Conservation (phyloP, 2,888 invertebrate genomes). For the Spisula solida region DNA sequence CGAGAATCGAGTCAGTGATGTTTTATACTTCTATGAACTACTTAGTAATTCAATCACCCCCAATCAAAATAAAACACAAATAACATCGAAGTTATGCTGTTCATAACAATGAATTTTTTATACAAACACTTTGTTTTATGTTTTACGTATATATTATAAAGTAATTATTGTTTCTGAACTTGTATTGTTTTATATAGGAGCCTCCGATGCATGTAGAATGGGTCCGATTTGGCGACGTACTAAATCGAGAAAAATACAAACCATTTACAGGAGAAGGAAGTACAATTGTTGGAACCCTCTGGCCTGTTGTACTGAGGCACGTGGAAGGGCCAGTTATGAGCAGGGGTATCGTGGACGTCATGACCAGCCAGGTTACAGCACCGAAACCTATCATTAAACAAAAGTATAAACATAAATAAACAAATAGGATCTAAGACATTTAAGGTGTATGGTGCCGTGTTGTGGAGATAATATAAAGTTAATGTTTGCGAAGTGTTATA, state of each 20-base stretch:
- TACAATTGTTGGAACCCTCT: slow-evolving; percentile 63
- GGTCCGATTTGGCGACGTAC: slow-evolving; percentile 61
- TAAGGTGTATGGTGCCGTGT: neutral
- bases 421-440: neutral
- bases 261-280: slow-evolving; percentile 54
- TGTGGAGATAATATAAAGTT: neutral
- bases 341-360: slow-evolving; percentile 64
- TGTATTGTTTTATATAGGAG: slow-evolving; percentile 36
- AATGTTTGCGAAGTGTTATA: neutral
- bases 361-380: slow-evolving; percentile 46
- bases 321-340: slow-evolving; percentile 65
- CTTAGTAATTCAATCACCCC: too few relatives aligned
- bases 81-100: too few relatives aligned
- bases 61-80: too few relatives aligned
- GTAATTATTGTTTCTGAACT: too few relatives aligned
- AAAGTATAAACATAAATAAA: slow-evolving; percentile 42
- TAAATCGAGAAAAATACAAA: slow-evolving; percentile 61
- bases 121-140: too few relatives aligned
- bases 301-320: slow-evolving; percentile 66
- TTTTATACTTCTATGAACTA: too few relatives aligned
- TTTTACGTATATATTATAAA: too few relatives aligned
- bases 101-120: too few relatives aligned
- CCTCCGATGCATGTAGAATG: slow-evolving; percentile 67
- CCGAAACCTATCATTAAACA: slow-evolving; percentile 21
- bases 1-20: too few relatives aligned